Evolutionary conservation across 1,140 invertebrate species (phyloP), one percentile per base, ranked within the genome.

Genomic region (Leucophenga varia): DNA sequence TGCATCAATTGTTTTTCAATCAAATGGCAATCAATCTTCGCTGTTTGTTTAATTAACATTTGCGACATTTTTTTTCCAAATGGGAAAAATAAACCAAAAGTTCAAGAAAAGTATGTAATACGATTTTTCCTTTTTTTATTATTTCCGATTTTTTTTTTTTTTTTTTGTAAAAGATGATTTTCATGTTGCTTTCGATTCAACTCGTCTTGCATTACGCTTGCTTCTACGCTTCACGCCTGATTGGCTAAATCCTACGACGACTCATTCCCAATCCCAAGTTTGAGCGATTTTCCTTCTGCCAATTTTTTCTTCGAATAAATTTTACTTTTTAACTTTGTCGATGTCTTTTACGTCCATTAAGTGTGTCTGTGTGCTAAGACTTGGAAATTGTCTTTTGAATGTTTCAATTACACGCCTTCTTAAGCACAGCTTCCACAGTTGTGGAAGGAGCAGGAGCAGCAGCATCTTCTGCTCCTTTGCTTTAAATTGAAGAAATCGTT

Each of bases 351-450:
- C 64, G 64, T 65, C 69, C 64, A 72, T 72, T 72, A 69, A 69
- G 64, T 72, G 69, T 72, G 69, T 72, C 69, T 72, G 69, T 72
- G 69, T 72, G 69, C 61, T 72, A 72, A 72, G 69, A 72, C 69
- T 72, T 72, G 69, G 69, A 72, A 72, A 72, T 72, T 72, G 69
- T 72, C 69, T 74, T 73, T 73, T 74, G 71, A 74, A 74, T 74
- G 71, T 74, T 73, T 74, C 71, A 74, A 74, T 74, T 74, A 74
- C 71, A 74, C 71, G 71, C 71, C 71, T 74, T 74, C 71, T 74
- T 74, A 74, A 73, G 65, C 71, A 74, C 71, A 71, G 71, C 70
- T 71, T 69, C 67, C 57, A n/a, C n/a, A n/a, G n/a, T n/a, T n/a
- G n/a, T n/a, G n/a, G n/a, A n/a, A n/a, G n/a, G n/a, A n/a, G n/a